Evolutionary conservation across 1,140 invertebrate genomes (phyloP), one percentile per base, ranked within the genome.

Genomic region (Drosophila cardini): DNA sequence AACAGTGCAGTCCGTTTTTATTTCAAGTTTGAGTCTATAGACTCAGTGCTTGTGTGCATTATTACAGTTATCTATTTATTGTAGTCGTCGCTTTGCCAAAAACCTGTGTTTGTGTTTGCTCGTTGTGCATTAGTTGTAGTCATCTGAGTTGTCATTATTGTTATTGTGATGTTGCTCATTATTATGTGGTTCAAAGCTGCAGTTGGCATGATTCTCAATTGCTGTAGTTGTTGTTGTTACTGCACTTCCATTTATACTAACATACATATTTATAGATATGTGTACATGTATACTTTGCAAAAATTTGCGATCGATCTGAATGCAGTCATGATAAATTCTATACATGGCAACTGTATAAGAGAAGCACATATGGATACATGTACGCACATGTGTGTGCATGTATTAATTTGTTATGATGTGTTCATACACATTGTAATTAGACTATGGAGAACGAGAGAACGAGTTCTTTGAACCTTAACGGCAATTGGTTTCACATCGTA

Each of bases 381-480:
- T n/a, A 52, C 40, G 61, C 21, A 53, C 9, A n/a, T 5, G 32
- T 60, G 32, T 60, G 34, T 53, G 38, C 11, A 40, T 50, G 36
- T 60, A 78, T 72, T 67, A 73, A 75, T 84, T 77, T 85, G 78
- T 75, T 78, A 72, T 86, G 78, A 78, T 80, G 74, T 76, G 46
- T n/a, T n/a, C n/a, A n/a, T n/a, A 61, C 57, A 76, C 72, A 52
- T 68, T 63, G 75, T 87, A 86, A 87, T 87, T 86, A 89, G 85
- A 68, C 60, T 62, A 67, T 72, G 80, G 74, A 26, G 5, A 26
- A 3, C 21, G 21, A 26, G 21, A 1, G 21, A 26, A 26, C 21
- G 21, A 89, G 84, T 89, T 89, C 84, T 77, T 89, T 89, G 84
- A 89, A 89, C 84, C 77, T 70, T 80, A 78, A 89, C 80, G 80